Percentiles rank a stretch among this genome's conserved stretches.
These are phyloP conservation scores for Bilobella aurantiaca DNA, from an alignment of 1,140 invertebrate genomes.

Conservation along the genomic window DNA sequence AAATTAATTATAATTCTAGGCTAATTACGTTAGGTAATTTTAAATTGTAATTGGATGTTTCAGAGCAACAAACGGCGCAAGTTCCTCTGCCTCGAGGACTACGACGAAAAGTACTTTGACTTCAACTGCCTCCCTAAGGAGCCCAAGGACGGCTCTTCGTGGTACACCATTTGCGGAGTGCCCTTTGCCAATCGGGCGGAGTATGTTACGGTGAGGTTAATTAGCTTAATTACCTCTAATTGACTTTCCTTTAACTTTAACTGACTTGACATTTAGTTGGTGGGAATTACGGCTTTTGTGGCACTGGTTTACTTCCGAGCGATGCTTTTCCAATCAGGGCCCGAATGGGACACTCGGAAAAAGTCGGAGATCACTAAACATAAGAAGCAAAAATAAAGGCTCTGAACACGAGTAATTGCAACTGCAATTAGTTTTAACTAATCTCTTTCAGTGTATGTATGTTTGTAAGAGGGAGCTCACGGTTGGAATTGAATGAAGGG, in stretches of 20 bases:
- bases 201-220: constrained; percentile 55
- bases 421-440: no score
- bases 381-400: no score
- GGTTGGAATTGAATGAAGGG: no score
- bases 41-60: no score
- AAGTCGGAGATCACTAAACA: no score
- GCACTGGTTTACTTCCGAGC: neutral
- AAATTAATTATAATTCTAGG: no score
- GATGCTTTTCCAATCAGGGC: neutral
- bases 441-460: no score
- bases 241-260: neutral
- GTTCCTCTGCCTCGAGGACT: constrained; percentile 59
- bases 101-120: constrained; percentile 64
- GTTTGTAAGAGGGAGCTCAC: no score
- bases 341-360: neutral
- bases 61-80: constrained; percentile 49
- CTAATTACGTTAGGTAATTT: no score
- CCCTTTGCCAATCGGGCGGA: constrained; percentile 57
- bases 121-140: constrained; percentile 55
- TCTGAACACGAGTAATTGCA: no score
- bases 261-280: neutral
- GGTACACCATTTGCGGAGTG: constrained; percentile 72
- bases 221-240: neutral
- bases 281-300: neutral
- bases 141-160: constrained; percentile 46